Conservation (phyloP, 2,888 invertebrate genomes). For the Nineta flava region DNA sequence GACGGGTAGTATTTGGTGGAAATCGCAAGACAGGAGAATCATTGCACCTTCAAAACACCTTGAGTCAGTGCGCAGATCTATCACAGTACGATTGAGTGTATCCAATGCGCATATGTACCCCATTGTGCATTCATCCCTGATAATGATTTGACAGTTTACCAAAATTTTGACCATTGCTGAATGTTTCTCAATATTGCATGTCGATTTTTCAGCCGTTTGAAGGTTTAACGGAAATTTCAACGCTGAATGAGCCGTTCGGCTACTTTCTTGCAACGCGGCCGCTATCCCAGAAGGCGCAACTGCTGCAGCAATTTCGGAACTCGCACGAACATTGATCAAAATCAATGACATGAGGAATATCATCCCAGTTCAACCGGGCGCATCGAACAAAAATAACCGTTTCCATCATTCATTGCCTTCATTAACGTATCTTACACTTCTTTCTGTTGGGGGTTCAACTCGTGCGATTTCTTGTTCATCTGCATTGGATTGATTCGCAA, state of each 20-base stretch:
- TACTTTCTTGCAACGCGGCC: conserved; percentile 12
- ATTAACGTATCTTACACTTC: conserved; percentile 13
- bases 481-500: too few species aligned
- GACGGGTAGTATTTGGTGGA: conserved; percentile 13
- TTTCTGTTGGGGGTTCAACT: conserved; percentile 9
- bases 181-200: conserved; percentile 18
- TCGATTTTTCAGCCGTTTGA: conserved; percentile 15
- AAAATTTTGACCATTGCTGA: conserved; percentile 19
- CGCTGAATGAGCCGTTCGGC: conserved; percentile 13
- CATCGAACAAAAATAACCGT: conserved; percentile 15
- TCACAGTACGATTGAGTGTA: too few species aligned
- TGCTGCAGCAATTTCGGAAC: conserved; percentile 15
- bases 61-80: too few species aligned
- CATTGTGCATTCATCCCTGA: conserved; percentile 18
- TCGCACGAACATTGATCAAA: conserved; percentile 15
- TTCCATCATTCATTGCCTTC: conserved; percentile 15
- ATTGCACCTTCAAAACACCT: too few species aligned
- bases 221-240: conserved; percentile 17
- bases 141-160: conserved; percentile 16
- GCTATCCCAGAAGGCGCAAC: conserved; percentile 17
- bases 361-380: conserved; percentile 8
- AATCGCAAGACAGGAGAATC: too few species aligned
- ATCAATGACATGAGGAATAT: conserved; percentile 14
- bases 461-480: too few species aligned
- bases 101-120: conserved; percentile 16